Percentiles rank a stretch among this genome's conserved stretches.
phyloP scores from a whole-genome alignment of 1,140 invertebrate species.

The Drosophila funebris region DNA sequence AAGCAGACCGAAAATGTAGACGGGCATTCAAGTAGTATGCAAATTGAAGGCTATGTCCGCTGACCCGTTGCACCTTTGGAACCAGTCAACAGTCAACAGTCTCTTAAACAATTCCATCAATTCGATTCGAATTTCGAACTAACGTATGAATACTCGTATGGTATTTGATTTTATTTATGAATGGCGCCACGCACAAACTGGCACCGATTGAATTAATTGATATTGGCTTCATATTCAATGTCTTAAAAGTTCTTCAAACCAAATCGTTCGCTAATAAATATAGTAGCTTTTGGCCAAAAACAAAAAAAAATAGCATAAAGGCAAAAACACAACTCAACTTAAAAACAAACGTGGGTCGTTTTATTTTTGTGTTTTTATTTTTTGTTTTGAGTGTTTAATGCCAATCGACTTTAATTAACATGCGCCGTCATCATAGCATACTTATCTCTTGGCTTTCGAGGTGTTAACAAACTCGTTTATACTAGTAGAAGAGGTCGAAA shows the following conservation, averaged over 20 bases:
- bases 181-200: constrained; percentile 73
- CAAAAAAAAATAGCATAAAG: not conserved
- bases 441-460: constrained; percentile 31
- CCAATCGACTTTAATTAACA: constrained; percentile 51
- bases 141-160: constrained; percentile 3
- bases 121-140: no score
- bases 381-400: constrained; percentile 24
- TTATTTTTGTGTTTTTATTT: not conserved
- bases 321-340: not conserved
- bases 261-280: constrained; percentile 50
- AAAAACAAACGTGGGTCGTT: not conserved
- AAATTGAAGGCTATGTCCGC: constrained; percentile 33
- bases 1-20: constrained; percentile 20
- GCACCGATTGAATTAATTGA: constrained; percentile 63
- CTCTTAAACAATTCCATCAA: constrained; percentile 1
- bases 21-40: constrained; percentile 6
- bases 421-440: constrained; percentile 48
- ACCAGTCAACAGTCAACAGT: constrained; percentile 3
- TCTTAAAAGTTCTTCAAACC: constrained; percentile 65
- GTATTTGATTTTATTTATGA: constrained; percentile 58
- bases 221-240: constrained; percentile 37
- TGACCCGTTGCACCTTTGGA: constrained; percentile 37
- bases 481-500: constrained; percentile 42
- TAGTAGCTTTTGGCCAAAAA: constrained; percentile 16
- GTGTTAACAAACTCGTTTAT: constrained; percentile 74